These are phyloP conservation scores for Dryoscopus gambensis DNA, from an alignment of 2,113 vertebrate species.

Conservation along the genomic window DNA sequence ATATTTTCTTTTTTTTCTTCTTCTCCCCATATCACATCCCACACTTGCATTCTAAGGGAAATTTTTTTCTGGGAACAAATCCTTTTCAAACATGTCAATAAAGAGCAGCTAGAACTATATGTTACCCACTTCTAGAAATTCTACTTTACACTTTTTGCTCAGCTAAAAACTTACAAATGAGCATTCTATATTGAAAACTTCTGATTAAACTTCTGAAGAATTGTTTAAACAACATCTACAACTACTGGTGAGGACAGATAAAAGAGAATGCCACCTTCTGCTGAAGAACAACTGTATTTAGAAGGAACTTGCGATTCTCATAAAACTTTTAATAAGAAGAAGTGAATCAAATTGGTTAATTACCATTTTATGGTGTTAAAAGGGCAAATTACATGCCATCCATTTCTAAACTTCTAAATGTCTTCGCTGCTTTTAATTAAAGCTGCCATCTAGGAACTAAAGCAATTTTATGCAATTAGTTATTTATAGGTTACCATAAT, in stretches of 20 bases:
- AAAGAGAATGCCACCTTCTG: constrained; percentile 67
- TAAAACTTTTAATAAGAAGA: constrained; percentile 79
- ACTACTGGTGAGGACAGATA: constrained; percentile 50
- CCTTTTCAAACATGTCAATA: neutral
- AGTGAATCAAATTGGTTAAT: constrained; percentile 80
- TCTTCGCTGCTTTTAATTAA: constrained; percentile 79
- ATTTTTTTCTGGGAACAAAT: neutral
- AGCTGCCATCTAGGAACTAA: constrained; percentile 76
- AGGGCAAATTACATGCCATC: constrained; percentile 79
- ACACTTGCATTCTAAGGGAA: neutral
- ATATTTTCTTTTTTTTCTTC: neutral
- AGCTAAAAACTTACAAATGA: constrained; percentile 51
- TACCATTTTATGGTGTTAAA: constrained; percentile 78
- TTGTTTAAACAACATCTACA: constrained; percentile 48
- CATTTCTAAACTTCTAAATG: constrained; percentile 79
- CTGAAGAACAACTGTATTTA: constrained; percentile 67
- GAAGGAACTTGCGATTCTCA: constrained; percentile 68
- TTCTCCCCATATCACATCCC: neutral
- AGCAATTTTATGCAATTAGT: constrained; percentile 80
- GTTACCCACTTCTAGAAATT: neutral
- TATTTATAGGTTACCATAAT: constrained; percentile 80
- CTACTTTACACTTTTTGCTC: neutral
- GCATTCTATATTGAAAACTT: constrained; percentile 47
- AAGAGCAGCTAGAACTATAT: neutral
- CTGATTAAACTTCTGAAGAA: constrained; percentile 57